Conservation (phyloP, 2,888 invertebrate species). For the Amaurobius ferox region DNA sequence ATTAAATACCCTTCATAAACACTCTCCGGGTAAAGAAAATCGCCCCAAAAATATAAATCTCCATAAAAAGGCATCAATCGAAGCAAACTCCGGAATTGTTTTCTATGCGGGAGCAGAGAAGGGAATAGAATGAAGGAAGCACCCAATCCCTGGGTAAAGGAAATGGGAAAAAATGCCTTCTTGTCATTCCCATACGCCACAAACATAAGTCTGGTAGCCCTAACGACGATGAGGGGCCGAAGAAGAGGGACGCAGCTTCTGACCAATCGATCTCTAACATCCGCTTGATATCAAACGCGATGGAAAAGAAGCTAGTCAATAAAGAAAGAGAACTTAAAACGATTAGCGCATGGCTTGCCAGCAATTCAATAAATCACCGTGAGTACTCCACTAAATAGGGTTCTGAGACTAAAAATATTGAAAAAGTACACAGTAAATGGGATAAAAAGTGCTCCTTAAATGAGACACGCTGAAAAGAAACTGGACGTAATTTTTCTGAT, state of each 20-base stretch:
- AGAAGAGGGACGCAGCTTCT: neutral
- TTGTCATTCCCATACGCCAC: constrained; percentile 61
- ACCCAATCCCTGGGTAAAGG: neutral
- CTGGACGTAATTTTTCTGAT: too few relatives aligned
- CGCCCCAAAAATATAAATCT: too few relatives aligned
- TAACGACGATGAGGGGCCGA: constrained; percentile 34
- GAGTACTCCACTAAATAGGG: constrained; percentile 25
- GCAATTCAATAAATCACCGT: constrained; percentile 28
- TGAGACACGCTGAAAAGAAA: too few relatives aligned
- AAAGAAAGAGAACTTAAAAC: constrained; percentile 53
- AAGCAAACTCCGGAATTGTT: constrained; percentile 43
- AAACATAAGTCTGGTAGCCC: constrained; percentile 39
- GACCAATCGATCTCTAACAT: constrained; percentile 60
- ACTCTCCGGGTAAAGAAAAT: too few relatives aligned
- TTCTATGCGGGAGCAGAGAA: constrained; percentile 30
- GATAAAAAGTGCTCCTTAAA: too few relatives aligned
- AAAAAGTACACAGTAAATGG: too few relatives aligned
- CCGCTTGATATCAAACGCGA: constrained; percentile 41
- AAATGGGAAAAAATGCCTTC: constrained; percentile 36
- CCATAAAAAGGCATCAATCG: neutral
- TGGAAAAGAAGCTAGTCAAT: constrained; percentile 21
- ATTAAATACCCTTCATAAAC: too few relatives aligned
- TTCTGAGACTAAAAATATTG: neutral
- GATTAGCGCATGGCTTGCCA: constrained; percentile 49
- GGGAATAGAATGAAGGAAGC: neutral